Evolutionary conservation across 2,888 invertebrate genomes (phyloP).

Genomic region (Oscheius sp.): DNA sequence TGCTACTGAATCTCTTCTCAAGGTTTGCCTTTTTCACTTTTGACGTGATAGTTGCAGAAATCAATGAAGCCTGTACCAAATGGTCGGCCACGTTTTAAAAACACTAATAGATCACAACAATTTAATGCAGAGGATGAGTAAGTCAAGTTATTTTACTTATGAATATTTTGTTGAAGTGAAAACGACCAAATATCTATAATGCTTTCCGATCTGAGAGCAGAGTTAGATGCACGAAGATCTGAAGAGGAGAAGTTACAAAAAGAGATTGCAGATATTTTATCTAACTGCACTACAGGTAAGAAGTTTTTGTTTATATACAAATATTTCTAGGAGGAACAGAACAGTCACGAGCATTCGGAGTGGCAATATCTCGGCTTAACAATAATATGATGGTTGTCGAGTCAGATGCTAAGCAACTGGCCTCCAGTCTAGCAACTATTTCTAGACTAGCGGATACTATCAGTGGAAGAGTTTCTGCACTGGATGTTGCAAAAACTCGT

Average conservation of each 20-base stretch:
- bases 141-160: not conserved
- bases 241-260: slow-evolving; percentile 59
- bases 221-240: slow-evolving; percentile 47
- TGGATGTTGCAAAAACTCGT: slow-evolving; percentile 89
- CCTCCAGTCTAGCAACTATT: slow-evolving; percentile 79
- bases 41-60: slow-evolving; percentile 16
- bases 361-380: slow-evolving; percentile 63
- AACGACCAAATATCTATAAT: too few relatives aligned
- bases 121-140: not conserved
- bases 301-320: not conserved
- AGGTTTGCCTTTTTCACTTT: slow-evolving; percentile 14
- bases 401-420: slow-evolving; percentile 82
- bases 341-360: slow-evolving; percentile 57
- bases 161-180: too few relatives aligned
- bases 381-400: slow-evolving; percentile 73
- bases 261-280: slow-evolving; percentile 55
- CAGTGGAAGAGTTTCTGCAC: slow-evolving; percentile 84
- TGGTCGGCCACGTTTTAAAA: slow-evolving; percentile 28
- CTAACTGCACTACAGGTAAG: slow-evolving; percentile 43
- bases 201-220: slow-evolving; percentile 53
- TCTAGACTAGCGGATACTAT: slow-evolving; percentile 65
- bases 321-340: slow-evolving; percentile 35
- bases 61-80: slow-evolving; percentile 29
- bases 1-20: slow-evolving; percentile 14
- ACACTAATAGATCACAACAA: not conserved